Conservation (phyloP, 2,888 invertebrate genomes). For the Cremastobaeus sp. region DNA sequence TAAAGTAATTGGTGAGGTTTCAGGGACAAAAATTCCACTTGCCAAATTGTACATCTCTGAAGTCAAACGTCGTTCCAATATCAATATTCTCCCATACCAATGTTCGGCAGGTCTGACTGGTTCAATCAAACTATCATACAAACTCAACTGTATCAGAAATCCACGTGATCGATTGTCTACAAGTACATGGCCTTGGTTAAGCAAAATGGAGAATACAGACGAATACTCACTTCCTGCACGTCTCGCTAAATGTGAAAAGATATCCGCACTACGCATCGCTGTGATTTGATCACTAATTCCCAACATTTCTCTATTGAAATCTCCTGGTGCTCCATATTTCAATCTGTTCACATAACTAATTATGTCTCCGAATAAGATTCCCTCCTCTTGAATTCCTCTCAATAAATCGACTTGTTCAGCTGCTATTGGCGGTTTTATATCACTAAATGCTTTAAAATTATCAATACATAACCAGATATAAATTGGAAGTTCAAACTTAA, state of each 20-base stretch:
- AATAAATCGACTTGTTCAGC: background rate
- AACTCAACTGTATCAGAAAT: conserved; percentile 1
- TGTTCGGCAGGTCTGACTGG: no score
- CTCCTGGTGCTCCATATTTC: conserved; percentile 1
- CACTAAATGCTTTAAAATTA: background rate
- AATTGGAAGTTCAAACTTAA: conserved; percentile 1
- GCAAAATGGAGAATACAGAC: background rate
- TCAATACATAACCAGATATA: background rate
- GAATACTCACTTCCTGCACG: background rate
- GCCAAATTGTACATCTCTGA: background rate
- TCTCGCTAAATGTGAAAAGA: no score
- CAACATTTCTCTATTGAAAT: conserved; percentile 1
- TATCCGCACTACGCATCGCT: no score
- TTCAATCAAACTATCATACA: background rate
- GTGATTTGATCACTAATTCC: conserved; percentile 3
- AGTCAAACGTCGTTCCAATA: background rate
- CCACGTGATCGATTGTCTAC: background rate
- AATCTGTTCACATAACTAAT: conserved; percentile 6
- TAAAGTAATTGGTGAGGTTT: conserved; percentile 1
- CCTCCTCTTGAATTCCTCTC: conserved; percentile 5
- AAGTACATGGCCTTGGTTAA: background rate
- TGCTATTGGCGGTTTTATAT: background rate
- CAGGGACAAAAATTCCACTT: background rate
- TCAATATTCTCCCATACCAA: background rate
- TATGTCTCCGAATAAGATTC: conserved; percentile 4